Conservation (phyloP, 2,113 vertebrate species). For the Riparia riparia region DNA sequence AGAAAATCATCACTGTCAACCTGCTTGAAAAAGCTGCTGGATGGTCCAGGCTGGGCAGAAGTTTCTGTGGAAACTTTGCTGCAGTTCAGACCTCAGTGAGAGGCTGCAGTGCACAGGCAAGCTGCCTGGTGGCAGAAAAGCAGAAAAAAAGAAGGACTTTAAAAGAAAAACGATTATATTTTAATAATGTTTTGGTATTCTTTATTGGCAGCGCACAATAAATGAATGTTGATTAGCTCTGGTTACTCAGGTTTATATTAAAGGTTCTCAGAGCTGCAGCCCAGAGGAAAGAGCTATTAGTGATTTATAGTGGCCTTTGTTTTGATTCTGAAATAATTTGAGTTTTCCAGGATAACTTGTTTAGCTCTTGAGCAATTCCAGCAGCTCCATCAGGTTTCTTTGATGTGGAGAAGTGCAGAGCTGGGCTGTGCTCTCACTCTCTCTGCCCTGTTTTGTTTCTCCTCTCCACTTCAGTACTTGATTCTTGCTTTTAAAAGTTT, state of each 20-base stretch:
- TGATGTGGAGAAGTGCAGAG: background rate
- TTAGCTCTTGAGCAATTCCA: background rate
- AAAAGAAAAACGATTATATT: background rate
- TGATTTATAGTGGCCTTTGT: background rate
- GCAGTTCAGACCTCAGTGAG: background rate
- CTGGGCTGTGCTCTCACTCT: background rate
- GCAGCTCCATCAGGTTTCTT: background rate
- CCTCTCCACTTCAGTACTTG: background rate
- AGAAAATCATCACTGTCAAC: background rate
- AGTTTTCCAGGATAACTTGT: background rate
- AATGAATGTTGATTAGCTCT: background rate
- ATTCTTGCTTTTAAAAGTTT: background rate
- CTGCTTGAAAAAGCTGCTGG: background rate
- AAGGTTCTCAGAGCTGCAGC: background rate
- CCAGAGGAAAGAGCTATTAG: background rate
- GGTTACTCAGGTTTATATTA: background rate
- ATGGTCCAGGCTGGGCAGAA: background rate
- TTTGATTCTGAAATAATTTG: background rate
- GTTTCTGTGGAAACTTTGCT: background rate
- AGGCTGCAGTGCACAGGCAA: background rate
- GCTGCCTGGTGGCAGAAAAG: background rate
- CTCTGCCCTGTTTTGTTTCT: background rate
- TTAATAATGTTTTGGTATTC: background rate
- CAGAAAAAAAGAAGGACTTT: background rate
- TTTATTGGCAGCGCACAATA: background rate